These are phyloP conservation scores for Linnaemya tessellans DNA, from an alignment of 2,888 invertebrate genomes.

Conservation along the genomic window DNA sequence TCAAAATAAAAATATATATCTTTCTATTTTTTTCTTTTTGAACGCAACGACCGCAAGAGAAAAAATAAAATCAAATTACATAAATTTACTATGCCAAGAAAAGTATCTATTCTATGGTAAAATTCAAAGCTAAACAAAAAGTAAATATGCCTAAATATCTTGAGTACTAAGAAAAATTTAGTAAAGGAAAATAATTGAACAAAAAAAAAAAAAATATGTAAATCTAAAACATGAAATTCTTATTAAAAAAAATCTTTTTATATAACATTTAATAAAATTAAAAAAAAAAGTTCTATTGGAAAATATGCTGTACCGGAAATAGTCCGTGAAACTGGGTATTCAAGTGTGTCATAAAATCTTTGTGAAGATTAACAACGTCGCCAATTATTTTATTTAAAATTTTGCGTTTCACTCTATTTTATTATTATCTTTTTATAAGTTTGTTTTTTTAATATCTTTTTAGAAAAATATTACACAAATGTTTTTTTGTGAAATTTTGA, in stretches of 20 bases:
- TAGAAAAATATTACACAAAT: slow-evolving; percentile 23
- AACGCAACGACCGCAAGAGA: slow-evolving; percentile 56
- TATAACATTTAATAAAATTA: slow-evolving; percentile 41
- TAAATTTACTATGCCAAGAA: slow-evolving; percentile 34
- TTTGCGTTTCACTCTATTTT: neutral
- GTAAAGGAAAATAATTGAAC: slow-evolving; percentile 26
- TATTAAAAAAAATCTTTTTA: slow-evolving; percentile 15
- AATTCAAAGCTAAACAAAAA: slow-evolving; percentile 41
- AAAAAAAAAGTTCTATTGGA: neutral
- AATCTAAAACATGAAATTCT: neutral
- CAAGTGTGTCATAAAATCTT: slow-evolving; percentile 19
- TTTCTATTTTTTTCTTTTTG: slow-evolving; percentile 14
- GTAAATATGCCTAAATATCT: slow-evolving; percentile 12
- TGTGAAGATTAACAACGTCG: slow-evolving; percentile 1
- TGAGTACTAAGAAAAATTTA: slow-evolving; percentile 29
- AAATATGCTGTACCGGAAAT: slow-evolving; percentile 50
- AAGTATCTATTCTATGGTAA: slow-evolving; percentile 51
- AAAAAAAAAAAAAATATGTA: neutral
- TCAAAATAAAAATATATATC: too few relatives aligned
- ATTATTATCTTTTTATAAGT: too few relatives aligned
- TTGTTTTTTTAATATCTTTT: neutral
- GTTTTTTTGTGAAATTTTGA: slow-evolving; percentile 45
- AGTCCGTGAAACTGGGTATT: slow-evolving; percentile 7
- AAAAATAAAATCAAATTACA: slow-evolving; percentile 50
- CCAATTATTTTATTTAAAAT: neutral